A percentile compares a stretch with the other conserved stretches of the same genome.
Conservation (phyloP, 2,113 vertebrate genomes). For the Sprattus sprattus region DNA sequence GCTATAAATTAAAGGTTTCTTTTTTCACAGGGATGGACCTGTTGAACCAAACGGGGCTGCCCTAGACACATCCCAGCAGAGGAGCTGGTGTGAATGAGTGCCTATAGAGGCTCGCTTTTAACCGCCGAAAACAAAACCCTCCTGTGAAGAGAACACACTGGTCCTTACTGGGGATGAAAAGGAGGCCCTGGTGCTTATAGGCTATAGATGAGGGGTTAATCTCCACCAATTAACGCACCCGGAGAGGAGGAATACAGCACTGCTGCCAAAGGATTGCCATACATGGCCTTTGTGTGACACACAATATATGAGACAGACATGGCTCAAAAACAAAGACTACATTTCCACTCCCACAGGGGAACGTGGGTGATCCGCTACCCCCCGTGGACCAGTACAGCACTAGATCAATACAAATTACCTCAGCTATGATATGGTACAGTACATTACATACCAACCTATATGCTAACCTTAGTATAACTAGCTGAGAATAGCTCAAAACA, state of each 20-base stretch:
- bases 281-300: not conserved
- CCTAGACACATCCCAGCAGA: not conserved
- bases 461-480: no score
- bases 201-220: not conserved
- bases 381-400: not conserved
- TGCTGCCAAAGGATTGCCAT: not conserved
- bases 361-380: not conserved
- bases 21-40: not conserved
- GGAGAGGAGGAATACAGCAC: not conserved
- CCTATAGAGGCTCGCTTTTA: slow-evolving; percentile 3
- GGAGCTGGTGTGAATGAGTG: not conserved
- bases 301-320: slow-evolving; percentile 2
- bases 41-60: not conserved
- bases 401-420: not conserved
- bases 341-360: not conserved
- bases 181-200: slow-evolving; percentile 17
- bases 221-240: not conserved
- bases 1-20: not conserved
- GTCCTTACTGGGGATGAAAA: slow-evolving; percentile 22
- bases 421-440: not conserved
- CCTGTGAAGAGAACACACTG: slow-evolving; percentile 10
- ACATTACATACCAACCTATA: no score
- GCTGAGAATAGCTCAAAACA: not conserved
- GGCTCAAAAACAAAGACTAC: not conserved
- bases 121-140: slow-evolving; percentile 28